A percentile compares a stretch with the other conserved stretches of the same genome.
Evolutionary conservation across 1,140 invertebrate species (phyloP).

Genomic region (Stratiolaelaps scimitus): DNA sequence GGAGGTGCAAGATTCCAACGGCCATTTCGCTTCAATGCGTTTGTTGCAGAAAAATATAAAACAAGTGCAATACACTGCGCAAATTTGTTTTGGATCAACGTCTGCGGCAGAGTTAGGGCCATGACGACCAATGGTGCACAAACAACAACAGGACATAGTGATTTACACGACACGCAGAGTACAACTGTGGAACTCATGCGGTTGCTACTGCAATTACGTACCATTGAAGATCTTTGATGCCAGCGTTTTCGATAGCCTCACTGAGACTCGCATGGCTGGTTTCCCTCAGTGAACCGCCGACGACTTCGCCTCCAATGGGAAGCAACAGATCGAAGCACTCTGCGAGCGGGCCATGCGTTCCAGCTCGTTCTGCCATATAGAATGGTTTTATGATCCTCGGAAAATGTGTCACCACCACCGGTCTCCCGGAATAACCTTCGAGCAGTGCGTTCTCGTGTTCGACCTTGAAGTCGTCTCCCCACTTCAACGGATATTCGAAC

Average conservation of each 20-base stretch:
- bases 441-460: conserved; percentile 81
- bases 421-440: conserved; percentile 54
- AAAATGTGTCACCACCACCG: conserved; percentile 80
- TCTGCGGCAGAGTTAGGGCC: too few species aligned
- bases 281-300: conserved; percentile 85
- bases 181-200: too few species aligned
- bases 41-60: too few species aligned
- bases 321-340: conserved; percentile 72
- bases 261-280: conserved; percentile 54
- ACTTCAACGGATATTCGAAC: conserved; percentile 43
- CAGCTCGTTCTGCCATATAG: conserved; percentile 66
- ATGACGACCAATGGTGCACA: too few species aligned
- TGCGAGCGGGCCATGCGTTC: conserved; percentile 44
- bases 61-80: too few species aligned
- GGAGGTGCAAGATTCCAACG: too few species aligned
- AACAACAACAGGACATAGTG: too few species aligned
- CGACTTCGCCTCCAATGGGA: conserved; percentile 76
- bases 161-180: too few species aligned
- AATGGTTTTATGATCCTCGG: conserved; percentile 76
- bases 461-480: conserved; percentile 55
- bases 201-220: too few species aligned
- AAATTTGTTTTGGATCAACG: too few species aligned
- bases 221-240: conserved; percentile 30
- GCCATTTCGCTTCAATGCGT: too few species aligned
- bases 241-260: conserved; percentile 34